A percentile compares a stretch with the other conserved stretches of the same genome.
Conservation (phyloP, 2,888 invertebrate genomes). For the Scrobipalpa atriplicella region DNA sequence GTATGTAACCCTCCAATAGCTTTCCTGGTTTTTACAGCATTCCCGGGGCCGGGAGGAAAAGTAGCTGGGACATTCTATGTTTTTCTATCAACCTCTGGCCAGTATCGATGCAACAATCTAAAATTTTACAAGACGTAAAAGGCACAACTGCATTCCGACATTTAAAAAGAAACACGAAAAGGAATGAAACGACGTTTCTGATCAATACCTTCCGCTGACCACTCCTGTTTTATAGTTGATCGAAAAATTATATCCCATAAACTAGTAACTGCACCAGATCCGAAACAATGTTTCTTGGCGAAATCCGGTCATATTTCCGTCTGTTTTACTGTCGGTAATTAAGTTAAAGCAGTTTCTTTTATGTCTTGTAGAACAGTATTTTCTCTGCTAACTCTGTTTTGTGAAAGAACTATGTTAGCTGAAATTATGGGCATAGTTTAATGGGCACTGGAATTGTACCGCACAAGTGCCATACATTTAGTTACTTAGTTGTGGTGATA, state of each 20-base stretch:
- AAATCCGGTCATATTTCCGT: slow-evolving; percentile 30
- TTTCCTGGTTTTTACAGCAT: too few species aligned
- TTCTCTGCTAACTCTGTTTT: slow-evolving; percentile 17
- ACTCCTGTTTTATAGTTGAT: slow-evolving; percentile 13
- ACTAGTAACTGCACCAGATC: slow-evolving; percentile 10
- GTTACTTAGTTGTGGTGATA: not conserved
- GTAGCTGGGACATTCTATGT: too few species aligned
- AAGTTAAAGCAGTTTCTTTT: slow-evolving; percentile 23
- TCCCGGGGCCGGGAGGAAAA: too few species aligned
- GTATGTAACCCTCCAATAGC: too few species aligned
- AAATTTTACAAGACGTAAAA: not conserved
- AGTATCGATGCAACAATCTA: not conserved
- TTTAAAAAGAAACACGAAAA: not conserved
- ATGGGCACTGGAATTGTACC: not conserved
- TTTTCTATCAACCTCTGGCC: too few species aligned
- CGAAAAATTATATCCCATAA: slow-evolving; percentile 13
- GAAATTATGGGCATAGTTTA: not conserved
- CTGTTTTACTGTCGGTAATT: slow-evolving; percentile 22
- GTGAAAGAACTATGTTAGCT: slow-evolving; percentile 20
- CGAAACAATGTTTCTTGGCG: slow-evolving; percentile 35
- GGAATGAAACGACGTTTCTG: not conserved
- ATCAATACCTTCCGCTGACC: not conserved
- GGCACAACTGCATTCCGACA: too few species aligned
- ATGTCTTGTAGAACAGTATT: slow-evolving; percentile 21
- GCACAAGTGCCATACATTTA: not conserved